Percentiles rank a stretch among this genome's conserved stretches.
These are phyloP conservation scores for Epirrhoe alternata DNA, from an alignment of 2,888 invertebrate species.

Conservation along the genomic window DNA sequence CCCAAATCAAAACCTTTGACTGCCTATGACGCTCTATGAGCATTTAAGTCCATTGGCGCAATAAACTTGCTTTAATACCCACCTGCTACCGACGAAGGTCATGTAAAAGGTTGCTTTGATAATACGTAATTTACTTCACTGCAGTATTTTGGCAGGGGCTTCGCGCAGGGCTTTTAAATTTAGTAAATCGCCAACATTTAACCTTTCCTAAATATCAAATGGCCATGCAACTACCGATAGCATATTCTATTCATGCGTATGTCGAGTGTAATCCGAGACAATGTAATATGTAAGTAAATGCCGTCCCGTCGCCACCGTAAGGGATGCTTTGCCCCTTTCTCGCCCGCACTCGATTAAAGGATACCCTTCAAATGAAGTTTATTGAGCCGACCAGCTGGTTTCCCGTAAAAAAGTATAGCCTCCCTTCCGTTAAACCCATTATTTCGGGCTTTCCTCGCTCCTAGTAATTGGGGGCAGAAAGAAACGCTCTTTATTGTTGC, in stretches of 20 bases:
- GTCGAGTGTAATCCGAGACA: slow-evolving; percentile 58
- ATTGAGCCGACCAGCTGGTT: slow-evolving; percentile 68
- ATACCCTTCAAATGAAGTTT: slow-evolving; percentile 66
- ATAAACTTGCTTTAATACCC: slow-evolving; percentile 19
- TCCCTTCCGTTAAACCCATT: slow-evolving; percentile 54
- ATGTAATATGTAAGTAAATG: slow-evolving; percentile 49
- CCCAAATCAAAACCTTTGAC: slow-evolving; percentile 1
- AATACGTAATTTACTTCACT: slow-evolving; percentile 13
- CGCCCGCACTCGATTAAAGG: slow-evolving; percentile 57
- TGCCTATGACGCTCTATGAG: background rate
- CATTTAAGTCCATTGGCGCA: slow-evolving; percentile 16
- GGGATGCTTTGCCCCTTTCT: slow-evolving; percentile 49
- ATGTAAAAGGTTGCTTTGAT: slow-evolving; percentile 9
- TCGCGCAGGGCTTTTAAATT: background rate
- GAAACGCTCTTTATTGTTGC: slow-evolving; percentile 39
- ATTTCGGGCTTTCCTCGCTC: slow-evolving; percentile 50
- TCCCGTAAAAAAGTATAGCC: slow-evolving; percentile 63
- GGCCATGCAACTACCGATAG: background rate
- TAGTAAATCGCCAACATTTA: slow-evolving; percentile 5
- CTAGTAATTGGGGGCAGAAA: slow-evolving; percentile 46
- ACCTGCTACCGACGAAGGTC: slow-evolving; percentile 17
- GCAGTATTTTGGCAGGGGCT: slow-evolving; percentile 18
- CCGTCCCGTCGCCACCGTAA: slow-evolving; percentile 46
- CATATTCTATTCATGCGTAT: slow-evolving; percentile 39
- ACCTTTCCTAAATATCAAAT: background rate